Conservation (phyloP, 2,888 invertebrate species). For the Drosophila pseudotalamancana region DNA sequence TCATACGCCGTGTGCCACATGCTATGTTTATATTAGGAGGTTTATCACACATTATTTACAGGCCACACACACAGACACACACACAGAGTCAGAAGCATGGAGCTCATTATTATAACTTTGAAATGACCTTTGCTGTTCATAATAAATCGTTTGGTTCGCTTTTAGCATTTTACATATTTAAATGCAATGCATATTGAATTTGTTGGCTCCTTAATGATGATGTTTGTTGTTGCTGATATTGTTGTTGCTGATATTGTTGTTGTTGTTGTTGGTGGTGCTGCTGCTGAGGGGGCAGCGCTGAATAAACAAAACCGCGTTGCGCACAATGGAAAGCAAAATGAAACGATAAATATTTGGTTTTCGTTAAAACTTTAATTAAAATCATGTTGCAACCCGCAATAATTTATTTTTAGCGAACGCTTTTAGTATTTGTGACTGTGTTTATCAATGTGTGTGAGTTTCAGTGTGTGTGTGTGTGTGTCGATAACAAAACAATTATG, state of each 20-base stretch:
- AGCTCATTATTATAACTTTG: slow-evolving; percentile 55
- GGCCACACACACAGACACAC: slow-evolving; percentile 1
- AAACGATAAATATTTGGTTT: slow-evolving; percentile 80
- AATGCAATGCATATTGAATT: slow-evolving; percentile 70
- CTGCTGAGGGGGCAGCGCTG: slow-evolving; percentile 14
- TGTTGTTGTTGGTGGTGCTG: too few relatives aligned
- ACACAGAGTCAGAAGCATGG: not conserved
- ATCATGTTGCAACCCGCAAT: slow-evolving; percentile 71
- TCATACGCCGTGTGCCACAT: slow-evolving; percentile 46
- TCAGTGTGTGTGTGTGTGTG: slow-evolving; percentile 24
- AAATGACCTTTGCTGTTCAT: slow-evolving; percentile 65
- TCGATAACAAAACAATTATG: slow-evolving; percentile 76
- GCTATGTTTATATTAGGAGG: slow-evolving; percentile 4
- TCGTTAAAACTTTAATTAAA: slow-evolving; percentile 79
- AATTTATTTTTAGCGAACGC: slow-evolving; percentile 69
- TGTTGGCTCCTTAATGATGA: slow-evolving; percentile 68
- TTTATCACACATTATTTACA: slow-evolving; percentile 45
- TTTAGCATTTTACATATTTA: slow-evolving; percentile 65
- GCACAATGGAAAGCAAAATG: slow-evolving; percentile 76
- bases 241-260: slow-evolving; percentile 1
- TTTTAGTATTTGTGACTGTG: slow-evolving; percentile 23
- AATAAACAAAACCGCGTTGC: slow-evolving; percentile 59
- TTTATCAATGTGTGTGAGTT: not conserved
- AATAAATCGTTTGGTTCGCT: slow-evolving; percentile 52
- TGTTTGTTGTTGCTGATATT: slow-evolving; percentile 35